These are phyloP conservation scores for Polyergus mexicanus DNA, from an alignment of 1,140 invertebrate genomes.

Conservation along the genomic window DNA sequence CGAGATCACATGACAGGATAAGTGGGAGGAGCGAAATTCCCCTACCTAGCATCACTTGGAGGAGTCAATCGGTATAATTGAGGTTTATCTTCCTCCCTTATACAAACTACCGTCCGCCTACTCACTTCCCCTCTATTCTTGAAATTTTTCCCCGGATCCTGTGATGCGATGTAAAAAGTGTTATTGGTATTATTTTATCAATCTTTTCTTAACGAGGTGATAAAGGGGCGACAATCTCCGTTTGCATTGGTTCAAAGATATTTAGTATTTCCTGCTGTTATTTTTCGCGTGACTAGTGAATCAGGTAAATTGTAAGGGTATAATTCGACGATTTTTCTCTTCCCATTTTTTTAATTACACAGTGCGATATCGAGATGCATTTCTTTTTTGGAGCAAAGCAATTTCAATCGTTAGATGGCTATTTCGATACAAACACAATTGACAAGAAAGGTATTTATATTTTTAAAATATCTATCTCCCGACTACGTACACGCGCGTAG, in stretches of 20 bases:
- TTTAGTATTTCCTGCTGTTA: neutral
- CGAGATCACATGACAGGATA: conserved; percentile 81
- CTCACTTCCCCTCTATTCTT: conserved; percentile 64
- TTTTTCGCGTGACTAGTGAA: neutral
- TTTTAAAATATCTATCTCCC: neutral
- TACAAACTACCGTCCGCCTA: conserved; percentile 70
- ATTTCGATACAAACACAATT: neutral
- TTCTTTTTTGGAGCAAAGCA: neutral
- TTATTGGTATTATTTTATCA: neutral
- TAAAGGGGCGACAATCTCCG: neutral
- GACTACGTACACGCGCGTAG: neutral
- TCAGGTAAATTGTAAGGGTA: neutral
- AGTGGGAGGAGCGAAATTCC: conserved; percentile 84
- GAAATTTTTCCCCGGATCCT: conserved; percentile 5
- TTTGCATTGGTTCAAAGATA: neutral
- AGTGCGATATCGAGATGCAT: neutral
- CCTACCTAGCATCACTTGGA: conserved; percentile 79
- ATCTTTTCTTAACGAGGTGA: neutral
- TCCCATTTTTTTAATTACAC: neutral
- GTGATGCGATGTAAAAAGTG: neutral
- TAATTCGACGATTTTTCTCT: neutral
- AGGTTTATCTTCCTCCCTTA: conserved; percentile 82
- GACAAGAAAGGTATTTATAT: neutral
- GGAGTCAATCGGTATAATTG: conserved; percentile 83
- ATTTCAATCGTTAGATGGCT: neutral